These are phyloP conservation scores for Zootoca vivipara DNA, from an alignment of 2,113 vertebrate genomes.

Conservation along the genomic window DNA sequence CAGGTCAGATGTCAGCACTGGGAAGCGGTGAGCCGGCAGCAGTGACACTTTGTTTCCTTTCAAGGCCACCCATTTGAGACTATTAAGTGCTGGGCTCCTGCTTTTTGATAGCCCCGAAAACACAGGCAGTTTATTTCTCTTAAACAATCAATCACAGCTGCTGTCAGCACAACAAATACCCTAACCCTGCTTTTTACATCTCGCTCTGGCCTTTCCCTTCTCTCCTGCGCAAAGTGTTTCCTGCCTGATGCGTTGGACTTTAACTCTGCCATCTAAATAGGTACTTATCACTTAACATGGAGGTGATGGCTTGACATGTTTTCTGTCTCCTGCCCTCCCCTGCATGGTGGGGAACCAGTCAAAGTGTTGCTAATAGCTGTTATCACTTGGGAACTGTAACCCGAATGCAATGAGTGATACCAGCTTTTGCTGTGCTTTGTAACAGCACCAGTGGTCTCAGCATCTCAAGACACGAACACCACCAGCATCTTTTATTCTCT, in stretches of 20 bases:
- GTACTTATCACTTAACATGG: slow-evolving; percentile 79
- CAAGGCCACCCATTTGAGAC: slow-evolving; percentile 71
- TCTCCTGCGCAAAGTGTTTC: slow-evolving; percentile 66
- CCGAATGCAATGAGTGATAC: slow-evolving; percentile 71
- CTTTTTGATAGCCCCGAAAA: slow-evolving; percentile 72
- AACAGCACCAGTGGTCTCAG: slow-evolving; percentile 44
- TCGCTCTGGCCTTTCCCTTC: slow-evolving; percentile 57
- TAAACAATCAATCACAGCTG: slow-evolving; percentile 75
- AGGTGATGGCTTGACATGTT: slow-evolving; percentile 76
- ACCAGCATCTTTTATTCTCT: slow-evolving; percentile 52
- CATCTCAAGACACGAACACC: slow-evolving; percentile 51
- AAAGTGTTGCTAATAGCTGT: slow-evolving; percentile 78
- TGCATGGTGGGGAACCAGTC: slow-evolving; percentile 69
- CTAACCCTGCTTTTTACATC: slow-evolving; percentile 67
- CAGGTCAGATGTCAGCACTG: slow-evolving; percentile 49
- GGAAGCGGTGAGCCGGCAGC: slow-evolving; percentile 32
- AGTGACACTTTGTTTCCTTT: slow-evolving; percentile 66
- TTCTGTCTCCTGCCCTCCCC: slow-evolving; percentile 73
- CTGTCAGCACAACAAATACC: slow-evolving; percentile 78
- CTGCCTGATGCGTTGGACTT: slow-evolving; percentile 71
- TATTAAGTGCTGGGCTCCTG: slow-evolving; percentile 71
- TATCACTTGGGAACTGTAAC: slow-evolving; percentile 76
- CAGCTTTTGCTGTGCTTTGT: slow-evolving; percentile 54
- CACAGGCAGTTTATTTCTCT: slow-evolving; percentile 73
- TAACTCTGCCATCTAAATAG: slow-evolving; percentile 76